A percentile compares a stretch with the other conserved stretches of the same genome.
These are phyloP conservation scores for Colletes latitarsis DNA, from an alignment of 1,140 invertebrate genomes.

Conservation along the genomic window DNA sequence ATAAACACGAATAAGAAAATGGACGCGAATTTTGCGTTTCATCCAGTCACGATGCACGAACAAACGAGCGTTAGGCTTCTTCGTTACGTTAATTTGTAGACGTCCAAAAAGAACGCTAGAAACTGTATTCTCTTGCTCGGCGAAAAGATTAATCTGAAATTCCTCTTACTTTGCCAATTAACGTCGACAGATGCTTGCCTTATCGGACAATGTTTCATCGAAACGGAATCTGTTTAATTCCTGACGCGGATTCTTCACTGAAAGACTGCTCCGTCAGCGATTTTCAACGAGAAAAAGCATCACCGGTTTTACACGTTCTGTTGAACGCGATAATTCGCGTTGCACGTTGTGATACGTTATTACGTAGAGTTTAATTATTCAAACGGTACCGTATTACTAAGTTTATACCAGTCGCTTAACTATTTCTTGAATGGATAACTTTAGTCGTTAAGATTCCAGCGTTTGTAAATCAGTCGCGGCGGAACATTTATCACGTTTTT, in stretches of 20 bases:
- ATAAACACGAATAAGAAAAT: neutral
- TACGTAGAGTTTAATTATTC: too few species aligned
- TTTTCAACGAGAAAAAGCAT: neutral
- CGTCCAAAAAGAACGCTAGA: neutral
- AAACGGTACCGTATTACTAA: too few species aligned
- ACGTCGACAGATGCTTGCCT: slow-evolving; percentile 6
- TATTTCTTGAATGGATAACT: too few species aligned
- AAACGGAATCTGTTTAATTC: slow-evolving; percentile 28
- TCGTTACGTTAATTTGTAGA: neutral
- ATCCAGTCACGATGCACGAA: neutral
- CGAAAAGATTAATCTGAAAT: slow-evolving; percentile 13
- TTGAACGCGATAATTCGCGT: neutral
- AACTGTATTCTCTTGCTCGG: neutral
- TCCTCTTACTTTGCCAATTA: slow-evolving; percentile 28
- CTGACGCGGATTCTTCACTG: neutral
- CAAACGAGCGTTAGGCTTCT: neutral
- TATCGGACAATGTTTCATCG: slow-evolving; percentile 1
- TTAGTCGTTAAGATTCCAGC: too few species aligned
- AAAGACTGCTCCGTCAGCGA: neutral
- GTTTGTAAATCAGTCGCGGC: too few species aligned
- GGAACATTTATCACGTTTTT: too few species aligned
- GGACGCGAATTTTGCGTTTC: neutral
- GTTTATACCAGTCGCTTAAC: too few species aligned
- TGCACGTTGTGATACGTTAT: too few species aligned
- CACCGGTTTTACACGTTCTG: neutral